Evolutionary conservation across 2,888 invertebrate species (phyloP), one percentile per base, ranked within the genome.

Genomic region (Drosophila recens): DNA sequence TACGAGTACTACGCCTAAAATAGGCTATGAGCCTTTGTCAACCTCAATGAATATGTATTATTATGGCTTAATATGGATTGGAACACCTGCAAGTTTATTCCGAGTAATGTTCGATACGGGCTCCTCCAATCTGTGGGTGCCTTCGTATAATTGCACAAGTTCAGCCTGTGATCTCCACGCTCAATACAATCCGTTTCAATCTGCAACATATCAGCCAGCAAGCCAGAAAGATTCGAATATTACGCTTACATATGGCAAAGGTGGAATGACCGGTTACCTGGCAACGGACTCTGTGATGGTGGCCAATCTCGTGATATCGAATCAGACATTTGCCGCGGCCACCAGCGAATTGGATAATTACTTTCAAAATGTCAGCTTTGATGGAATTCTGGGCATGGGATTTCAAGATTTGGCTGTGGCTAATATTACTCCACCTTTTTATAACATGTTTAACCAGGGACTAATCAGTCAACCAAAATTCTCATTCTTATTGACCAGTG

Each of bases 381-480:
- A 99, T 93, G 98, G 99, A 73, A 98, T 99, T 90, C 94, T 99
- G 68, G 99, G 98, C 75, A 95, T 99, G 96, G 98, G 95, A 3
- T 99, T 97, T 93, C 93, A 94, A 78, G 94, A 94, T 27, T 97
- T 99, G 90, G 94, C 98, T 0, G 97, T 97, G 67, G 97, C 98
- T 93, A 95, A 95, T 74, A 98, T 99, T 54, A 93, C 94, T 33
- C 98, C 99, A 1, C 97, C 98, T 59, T 98, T 99, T 93, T 95
- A 98, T 93, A 97, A 97, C 91, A 97, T 99, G 97, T 94, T 97
- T 63, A 92, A 94, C 17, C 98, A 99, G 93, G 94, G 94, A 0
- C 93, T 96, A 30, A 93, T 97, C 63, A 86, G 93, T 0, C 89
- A 94, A 79, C 95, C 97, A 0, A 93, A 98, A 48, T 99, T 99